Percentiles rank a stretch among this genome's conserved stretches.
phyloP scores from a whole-genome alignment of 2,113 vertebrate genomes.

The Blennius ocellaris region DNA sequence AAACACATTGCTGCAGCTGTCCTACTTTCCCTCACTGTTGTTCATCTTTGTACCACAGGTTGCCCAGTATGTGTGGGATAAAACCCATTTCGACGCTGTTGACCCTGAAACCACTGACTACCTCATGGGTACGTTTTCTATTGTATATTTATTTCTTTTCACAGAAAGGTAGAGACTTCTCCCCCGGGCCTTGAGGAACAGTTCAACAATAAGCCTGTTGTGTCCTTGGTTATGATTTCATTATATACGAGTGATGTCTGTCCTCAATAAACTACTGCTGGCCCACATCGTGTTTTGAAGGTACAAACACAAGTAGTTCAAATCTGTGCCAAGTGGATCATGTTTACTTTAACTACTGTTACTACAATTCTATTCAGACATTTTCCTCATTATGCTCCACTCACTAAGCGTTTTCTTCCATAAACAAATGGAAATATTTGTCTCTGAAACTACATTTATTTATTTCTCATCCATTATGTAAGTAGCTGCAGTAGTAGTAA shows the following conservation, averaged over 20 bases:
- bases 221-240: slow-evolving; percentile 16
- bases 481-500: no score
- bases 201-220: background rate
- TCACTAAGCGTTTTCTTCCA: no score
- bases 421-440: no score
- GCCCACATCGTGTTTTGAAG: slow-evolving; percentile 4
- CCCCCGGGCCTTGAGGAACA: background rate
- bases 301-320: background rate
- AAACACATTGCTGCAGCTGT: background rate
- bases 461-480: no score
- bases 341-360: background rate
- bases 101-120: slow-evolving; percentile 82
- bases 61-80: slow-evolving; percentile 83
- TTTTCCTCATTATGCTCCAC: background rate
- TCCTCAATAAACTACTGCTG: background rate
- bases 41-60: slow-evolving; percentile 63
- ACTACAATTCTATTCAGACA: background rate
- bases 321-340: background rate
- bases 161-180: background rate
- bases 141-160: background rate
- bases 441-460: no score
- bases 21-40: slow-evolving; percentile 11
- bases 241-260: background rate
- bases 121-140: slow-evolving; percentile 79
- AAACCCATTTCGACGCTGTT: slow-evolving; percentile 76